A percentile compares a stretch with the other conserved stretches of the same genome.
These are phyloP conservation scores for Sturnira hondurensis DNA, from an alignment of 2,113 vertebrate genomes.

Conservation along the genomic window DNA sequence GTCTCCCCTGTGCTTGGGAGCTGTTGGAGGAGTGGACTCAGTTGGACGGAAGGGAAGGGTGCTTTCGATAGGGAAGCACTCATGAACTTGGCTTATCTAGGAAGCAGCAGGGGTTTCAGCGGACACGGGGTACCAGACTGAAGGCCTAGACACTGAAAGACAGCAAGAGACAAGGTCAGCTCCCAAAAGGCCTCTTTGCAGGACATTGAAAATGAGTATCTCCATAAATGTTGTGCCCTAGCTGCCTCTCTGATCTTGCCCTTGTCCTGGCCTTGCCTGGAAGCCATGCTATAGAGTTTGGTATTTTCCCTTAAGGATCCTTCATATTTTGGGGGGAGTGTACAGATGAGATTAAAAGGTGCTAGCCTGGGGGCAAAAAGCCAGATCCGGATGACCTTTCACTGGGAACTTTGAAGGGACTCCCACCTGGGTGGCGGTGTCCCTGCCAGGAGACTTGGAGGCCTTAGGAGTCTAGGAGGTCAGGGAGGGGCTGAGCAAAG, in stretches of 20 bases:
- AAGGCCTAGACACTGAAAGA: neutral
- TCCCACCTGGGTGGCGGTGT: neutral
- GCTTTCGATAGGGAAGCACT: neutral
- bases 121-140: neutral
- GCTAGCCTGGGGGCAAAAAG: neutral
- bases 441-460: too few species aligned
- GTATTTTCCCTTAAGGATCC: neutral
- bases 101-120: neutral
- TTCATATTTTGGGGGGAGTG: too few species aligned
- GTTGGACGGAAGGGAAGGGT: neutral
- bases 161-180: neutral
- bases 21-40: neutral
- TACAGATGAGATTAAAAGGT: neutral
- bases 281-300: neutral
- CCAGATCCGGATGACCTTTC: neutral
- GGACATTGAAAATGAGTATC: neutral
- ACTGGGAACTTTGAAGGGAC: neutral
- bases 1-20: neutral
- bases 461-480: neutral
- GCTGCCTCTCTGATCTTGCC: neutral
- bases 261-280: neutral
- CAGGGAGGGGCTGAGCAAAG: neutral
- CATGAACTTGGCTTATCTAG: neutral
- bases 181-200: neutral
- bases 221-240: neutral